phyloP scores from a whole-genome alignment of 2,113 vertebrate genomes.

The Mus pahari region DNA sequence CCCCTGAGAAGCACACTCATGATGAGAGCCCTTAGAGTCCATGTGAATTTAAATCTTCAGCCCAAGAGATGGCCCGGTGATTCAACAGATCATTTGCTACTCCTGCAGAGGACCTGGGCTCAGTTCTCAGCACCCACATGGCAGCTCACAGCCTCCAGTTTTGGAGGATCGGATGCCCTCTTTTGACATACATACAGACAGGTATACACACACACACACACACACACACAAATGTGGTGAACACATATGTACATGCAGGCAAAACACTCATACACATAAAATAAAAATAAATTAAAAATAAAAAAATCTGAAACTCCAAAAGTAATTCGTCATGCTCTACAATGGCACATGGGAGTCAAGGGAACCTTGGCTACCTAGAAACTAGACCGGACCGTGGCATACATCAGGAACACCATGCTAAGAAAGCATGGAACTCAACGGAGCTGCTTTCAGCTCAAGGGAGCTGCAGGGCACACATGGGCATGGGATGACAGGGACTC shows the following conservation, averaged over 20 bases:
- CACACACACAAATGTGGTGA: background rate
- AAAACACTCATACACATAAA: background rate
- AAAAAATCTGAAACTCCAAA: background rate
- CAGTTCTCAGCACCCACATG: background rate
- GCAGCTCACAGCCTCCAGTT: background rate
- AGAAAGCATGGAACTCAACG: background rate
- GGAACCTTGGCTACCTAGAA: background rate
- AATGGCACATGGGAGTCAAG: rapidly evolving
- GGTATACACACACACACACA: background rate
- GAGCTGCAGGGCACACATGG: background rate
- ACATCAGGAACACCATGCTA: background rate
- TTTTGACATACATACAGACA: background rate
- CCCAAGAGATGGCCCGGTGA: background rate
- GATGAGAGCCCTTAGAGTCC: background rate
- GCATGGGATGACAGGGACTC: background rate
- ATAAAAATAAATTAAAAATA: background rate
- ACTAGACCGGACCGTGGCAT: background rate
- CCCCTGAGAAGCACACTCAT: background rate
- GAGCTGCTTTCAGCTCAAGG: background rate
- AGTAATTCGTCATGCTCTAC: rapidly evolving
- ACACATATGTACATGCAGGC: background rate
- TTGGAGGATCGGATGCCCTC: background rate
- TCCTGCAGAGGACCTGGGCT: background rate
- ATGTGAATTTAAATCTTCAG: background rate
- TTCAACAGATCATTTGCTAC: background rate